Percentiles rank a stretch among this genome's conserved stretches.
phyloP scores from a whole-genome alignment of 2,888 invertebrate species.

The Metacarcinus magister region DNA sequence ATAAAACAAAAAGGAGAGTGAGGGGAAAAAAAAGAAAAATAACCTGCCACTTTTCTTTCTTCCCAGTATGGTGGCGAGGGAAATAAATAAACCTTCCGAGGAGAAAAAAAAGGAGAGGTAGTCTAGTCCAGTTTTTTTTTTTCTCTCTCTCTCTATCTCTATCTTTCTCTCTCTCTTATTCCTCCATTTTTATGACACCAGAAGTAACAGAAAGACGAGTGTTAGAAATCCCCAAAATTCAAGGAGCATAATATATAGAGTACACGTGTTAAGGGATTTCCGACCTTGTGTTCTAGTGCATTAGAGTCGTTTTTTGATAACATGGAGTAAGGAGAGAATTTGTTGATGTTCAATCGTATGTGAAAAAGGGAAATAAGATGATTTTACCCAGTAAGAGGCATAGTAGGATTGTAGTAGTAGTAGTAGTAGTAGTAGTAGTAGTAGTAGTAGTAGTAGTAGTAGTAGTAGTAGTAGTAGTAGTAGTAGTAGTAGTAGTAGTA shows the following conservation, averaged over 20 bases:
- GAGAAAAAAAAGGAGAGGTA: background rate
- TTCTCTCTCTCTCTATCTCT: background rate
- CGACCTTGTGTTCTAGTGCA: background rate
- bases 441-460: background rate
- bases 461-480: background rate
- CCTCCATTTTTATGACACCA: background rate
- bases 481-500: slow-evolving; percentile 19
- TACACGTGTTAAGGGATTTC: background rate
- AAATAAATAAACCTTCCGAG: no score
- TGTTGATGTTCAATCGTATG: background rate
- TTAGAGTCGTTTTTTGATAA: background rate
- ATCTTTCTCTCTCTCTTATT: background rate
- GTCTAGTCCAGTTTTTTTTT: background rate
- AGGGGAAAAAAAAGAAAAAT: no score
- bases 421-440: no score
- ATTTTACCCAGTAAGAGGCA: background rate
- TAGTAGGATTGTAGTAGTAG: no score
- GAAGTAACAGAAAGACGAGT: background rate
- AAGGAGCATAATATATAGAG: background rate
- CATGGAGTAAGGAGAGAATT: no score
- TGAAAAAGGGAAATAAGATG: background rate
- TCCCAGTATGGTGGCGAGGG: no score
- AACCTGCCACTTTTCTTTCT: no score
- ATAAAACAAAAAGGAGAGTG: no score
- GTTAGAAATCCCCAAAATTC: background rate